Base-by-base conservation (phyloP, 2,113 vertebrate genomes). In the Spea multiplicata region DNA sequence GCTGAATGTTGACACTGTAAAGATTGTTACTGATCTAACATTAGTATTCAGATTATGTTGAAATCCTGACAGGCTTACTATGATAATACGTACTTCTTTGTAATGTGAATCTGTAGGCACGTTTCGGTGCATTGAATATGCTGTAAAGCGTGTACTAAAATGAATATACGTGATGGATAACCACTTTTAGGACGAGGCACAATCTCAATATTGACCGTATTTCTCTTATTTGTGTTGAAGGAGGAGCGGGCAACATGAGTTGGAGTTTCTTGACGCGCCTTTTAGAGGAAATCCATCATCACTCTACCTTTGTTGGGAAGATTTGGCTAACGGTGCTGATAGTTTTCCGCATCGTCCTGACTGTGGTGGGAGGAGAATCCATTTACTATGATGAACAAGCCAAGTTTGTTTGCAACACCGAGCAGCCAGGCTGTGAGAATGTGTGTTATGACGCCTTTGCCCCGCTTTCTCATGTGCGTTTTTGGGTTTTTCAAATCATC, bases 401-500 rank as follows among this genome's bases (percentile, higher is more conserved):
- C 94, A 99, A 99, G 85, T 99, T 99, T 55, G 94, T 97, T 46
- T 99, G 97, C 86, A 99, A 99, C 93, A 98, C 97, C 0, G 95
- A 94, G 62, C 97, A 99, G 86, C 97, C 97, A 0, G 97, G 97
- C 83, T 99, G 97, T 0, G 97, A 99, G 91, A 99, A 99, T 0
- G 96, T 99, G 71, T 99, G 97, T 87, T 99, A 99, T 1, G 96
- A 99, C 4, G 91, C 96, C 83, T 99, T 99, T 0, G 97, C 97
- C 0, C 97, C 97, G 0, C 92, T 99, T 2, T 99, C 97, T 0
- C 97, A 99, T 0, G 95, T 99, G 47, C 93, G 97, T 59, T 99
- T 99, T 84, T 99, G 97, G 97, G 96, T 98, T 2, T 98, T 99
- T 83, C 97, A 99, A 92, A 97, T 99, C 88, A 98, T 99, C 70